Percentiles rank a stretch among this genome's conserved stretches.
Conservation (phyloP, 2,888 invertebrate genomes). For the Tigriopus californicus region DNA sequence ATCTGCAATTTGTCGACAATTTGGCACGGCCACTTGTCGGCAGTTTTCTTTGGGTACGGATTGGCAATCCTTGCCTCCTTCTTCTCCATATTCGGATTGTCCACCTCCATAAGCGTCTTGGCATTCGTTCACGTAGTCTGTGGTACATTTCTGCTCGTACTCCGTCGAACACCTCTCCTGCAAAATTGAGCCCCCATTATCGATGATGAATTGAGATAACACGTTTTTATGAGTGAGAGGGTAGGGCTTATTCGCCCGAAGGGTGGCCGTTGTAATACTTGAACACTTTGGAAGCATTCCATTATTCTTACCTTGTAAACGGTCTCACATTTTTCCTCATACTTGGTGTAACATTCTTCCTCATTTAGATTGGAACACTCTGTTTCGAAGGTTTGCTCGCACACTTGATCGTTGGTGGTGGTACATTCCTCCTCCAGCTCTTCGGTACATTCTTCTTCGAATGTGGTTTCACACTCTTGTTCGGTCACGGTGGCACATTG, state of each 20-base stretch:
- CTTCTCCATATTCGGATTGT: background rate
- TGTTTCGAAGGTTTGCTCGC: slow-evolving; percentile 10
- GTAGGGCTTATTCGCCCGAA: background rate
- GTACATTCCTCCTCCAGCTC: background rate
- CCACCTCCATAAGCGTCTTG: slow-evolving; percentile 9
- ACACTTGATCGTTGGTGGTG: background rate
- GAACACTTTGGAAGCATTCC: too few relatives aligned
- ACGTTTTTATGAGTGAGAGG: too few relatives aligned
- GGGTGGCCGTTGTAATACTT: too few relatives aligned
- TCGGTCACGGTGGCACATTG: slow-evolving; percentile 1
- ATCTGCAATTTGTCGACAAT: slow-evolving; percentile 16
- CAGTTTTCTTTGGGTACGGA: slow-evolving; percentile 5
- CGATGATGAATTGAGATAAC: background rate
- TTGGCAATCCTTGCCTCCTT: background rate
- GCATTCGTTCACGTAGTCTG: slow-evolving; percentile 8
- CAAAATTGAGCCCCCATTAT: background rate
- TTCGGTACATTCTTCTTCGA: slow-evolving; percentile 1
- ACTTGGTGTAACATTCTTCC: slow-evolving; percentile 7
- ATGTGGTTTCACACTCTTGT: slow-evolving; percentile 4
- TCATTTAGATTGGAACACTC: slow-evolving; percentile 2
- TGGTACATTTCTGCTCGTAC: slow-evolving; percentile 11
- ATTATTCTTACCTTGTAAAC: slow-evolving; percentile 13
- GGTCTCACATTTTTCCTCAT: slow-evolving; percentile 12
- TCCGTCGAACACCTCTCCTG: slow-evolving; percentile 9
- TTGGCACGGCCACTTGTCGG: slow-evolving; percentile 13